Percentiles rank a stretch among this genome's conserved stretches.
Evolutionary conservation across 2,113 vertebrate genomes (phyloP).

Genomic region (Dendrocopos noguchii): DNA sequence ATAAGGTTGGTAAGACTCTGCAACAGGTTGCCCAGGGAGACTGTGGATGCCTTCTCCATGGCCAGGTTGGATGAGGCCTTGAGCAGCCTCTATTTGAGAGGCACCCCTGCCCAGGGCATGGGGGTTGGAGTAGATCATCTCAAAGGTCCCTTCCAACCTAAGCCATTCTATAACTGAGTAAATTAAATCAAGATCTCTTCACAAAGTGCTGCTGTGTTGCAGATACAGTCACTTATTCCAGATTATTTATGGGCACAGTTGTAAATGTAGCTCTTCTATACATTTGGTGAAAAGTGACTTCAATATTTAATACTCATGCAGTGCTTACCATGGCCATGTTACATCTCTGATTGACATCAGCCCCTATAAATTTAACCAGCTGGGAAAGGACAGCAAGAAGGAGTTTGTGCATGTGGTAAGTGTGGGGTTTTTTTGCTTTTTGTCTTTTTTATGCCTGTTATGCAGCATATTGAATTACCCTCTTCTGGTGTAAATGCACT

Average conservation of each 20-base stretch:
- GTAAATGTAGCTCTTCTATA: constrained; percentile 27
- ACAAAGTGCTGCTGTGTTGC: neutral
- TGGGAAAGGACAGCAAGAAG: constrained; percentile 81
- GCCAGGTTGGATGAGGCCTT: too few species aligned
- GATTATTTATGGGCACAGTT: neutral
- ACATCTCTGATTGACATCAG: constrained; percentile 98
- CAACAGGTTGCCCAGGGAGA: too few species aligned
- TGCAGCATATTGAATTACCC: neutral
- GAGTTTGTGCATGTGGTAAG: constrained; percentile 95
- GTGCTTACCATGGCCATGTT: constrained; percentile 96
- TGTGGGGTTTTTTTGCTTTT: neutral
- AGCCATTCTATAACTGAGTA: neutral
- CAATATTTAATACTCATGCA: constrained; percentile 67
- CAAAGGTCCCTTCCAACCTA: too few species aligned
- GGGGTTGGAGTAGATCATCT: too few species aligned
- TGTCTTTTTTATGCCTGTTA: neutral
- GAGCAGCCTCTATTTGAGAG: too few species aligned
- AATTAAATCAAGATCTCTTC: neutral
- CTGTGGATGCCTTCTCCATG: too few species aligned
- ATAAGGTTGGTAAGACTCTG: too few species aligned
- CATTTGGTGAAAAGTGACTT: constrained; percentile 36
- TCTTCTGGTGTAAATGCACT: neutral
- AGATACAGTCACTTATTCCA: neutral
- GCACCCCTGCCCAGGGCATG: too few species aligned
- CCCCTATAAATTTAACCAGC: constrained; percentile 94